Percentiles rank a stretch among this genome's conserved stretches.
These are phyloP conservation scores for Brienomyrus brachyistius DNA, from an alignment of 2,113 vertebrate species.

Conservation along the genomic window DNA sequence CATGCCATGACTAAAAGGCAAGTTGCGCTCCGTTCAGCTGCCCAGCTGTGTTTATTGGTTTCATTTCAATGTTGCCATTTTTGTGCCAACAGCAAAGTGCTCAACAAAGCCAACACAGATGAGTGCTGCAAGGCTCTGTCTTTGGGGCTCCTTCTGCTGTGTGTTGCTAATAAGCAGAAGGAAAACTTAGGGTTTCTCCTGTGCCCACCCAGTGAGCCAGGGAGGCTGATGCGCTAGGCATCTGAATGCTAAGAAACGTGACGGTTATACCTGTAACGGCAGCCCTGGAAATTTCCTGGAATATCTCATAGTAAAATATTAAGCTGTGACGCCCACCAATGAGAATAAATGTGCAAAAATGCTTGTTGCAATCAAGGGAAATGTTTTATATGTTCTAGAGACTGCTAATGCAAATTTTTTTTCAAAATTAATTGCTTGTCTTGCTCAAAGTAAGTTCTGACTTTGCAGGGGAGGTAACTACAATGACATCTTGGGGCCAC, in stretches of 20 bases:
- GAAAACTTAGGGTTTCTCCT: neutral
- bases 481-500: conserved; percentile 6
- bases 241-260: neutral
- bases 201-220: neutral
- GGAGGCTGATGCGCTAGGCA: neutral
- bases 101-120: neutral
- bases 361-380: neutral
- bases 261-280: neutral
- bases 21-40: neutral
- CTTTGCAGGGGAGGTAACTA: conserved; percentile 7
- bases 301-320: neutral
- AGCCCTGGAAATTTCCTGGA: neutral
- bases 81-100: conserved; percentile 9
- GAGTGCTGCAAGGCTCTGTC: neutral
- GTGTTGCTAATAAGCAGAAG: neutral
- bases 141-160: neutral
- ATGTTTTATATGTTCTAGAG: neutral
- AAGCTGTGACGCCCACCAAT: neutral
- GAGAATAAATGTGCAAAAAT: conserved; percentile 7
- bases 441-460: conserved; percentile 30
- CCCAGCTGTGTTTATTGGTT: conserved; percentile 7
- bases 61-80: conserved; percentile 1
- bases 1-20: neutral
- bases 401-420: conserved; percentile 30
- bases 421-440: conserved; percentile 23